These are phyloP conservation scores for Aptenodytes forsteri DNA, from an alignment of 2,113 vertebrate species.

Conservation along the genomic window DNA sequence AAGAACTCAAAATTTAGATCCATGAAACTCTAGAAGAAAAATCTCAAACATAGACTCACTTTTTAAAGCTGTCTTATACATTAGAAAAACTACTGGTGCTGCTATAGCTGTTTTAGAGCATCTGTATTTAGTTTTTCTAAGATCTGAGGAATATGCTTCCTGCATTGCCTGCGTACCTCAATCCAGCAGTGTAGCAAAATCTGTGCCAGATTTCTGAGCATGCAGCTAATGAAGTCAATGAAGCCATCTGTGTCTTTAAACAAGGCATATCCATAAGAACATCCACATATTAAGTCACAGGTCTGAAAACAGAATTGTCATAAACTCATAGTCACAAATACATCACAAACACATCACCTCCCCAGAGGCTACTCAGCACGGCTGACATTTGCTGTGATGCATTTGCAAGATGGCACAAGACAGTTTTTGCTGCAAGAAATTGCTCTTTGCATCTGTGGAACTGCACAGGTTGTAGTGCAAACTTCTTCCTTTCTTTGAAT, in stretches of 20 bases:
- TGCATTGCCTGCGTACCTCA: neutral
- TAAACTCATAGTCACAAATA: neutral
- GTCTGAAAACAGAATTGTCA: neutral
- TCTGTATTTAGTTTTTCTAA: neutral
- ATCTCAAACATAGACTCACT: neutral
- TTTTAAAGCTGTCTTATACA: neutral
- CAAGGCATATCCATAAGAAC: neutral
- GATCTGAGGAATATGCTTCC: neutral
- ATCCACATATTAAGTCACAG: neutral
- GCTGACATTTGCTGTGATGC: neutral
- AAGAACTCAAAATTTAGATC: neutral
- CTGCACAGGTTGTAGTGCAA: neutral
- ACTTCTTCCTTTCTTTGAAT: neutral
- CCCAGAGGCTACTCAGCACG: neutral
- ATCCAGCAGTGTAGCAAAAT: neutral
- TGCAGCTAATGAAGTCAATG: neutral
- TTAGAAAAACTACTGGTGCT: neutral
- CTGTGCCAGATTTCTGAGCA: neutral
- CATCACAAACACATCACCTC: neutral
- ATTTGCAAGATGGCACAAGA: neutral
- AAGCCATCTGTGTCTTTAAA: neutral
- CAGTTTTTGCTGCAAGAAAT: neutral
- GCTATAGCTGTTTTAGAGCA: neutral
- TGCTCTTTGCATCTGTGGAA: neutral
- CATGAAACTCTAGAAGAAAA: neutral